A percentile compares a stretch with the other conserved stretches of the same genome.
These are phyloP conservation scores for Probaryconus sp. DNA, from an alignment of 1,140 invertebrate species.

Conservation along the genomic window DNA sequence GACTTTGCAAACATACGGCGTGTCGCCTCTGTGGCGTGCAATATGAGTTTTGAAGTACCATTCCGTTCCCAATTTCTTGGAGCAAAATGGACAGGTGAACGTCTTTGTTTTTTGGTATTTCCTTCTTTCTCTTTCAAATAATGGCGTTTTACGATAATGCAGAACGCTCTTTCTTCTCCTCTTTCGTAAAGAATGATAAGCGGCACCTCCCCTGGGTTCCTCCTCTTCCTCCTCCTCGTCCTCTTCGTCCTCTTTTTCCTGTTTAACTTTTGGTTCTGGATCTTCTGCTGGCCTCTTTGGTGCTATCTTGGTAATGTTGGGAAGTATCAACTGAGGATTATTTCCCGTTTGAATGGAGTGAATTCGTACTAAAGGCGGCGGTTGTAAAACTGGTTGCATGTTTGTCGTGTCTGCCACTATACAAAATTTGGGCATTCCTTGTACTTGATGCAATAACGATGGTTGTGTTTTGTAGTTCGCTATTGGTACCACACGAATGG, in stretches of 20 bases:
- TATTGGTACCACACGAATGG: constrained; percentile 72
- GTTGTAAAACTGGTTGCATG: constrained; percentile 41
- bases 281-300: constrained; percentile 9
- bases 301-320: constrained; percentile 37
- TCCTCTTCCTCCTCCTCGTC: neutral
- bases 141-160: too few relatives aligned
- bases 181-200: too few relatives aligned
- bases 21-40: constrained; percentile 68
- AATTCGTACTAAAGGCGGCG: constrained; percentile 47
- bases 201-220: too few relatives aligned
- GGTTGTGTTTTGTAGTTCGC: constrained; percentile 71
- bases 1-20: constrained; percentile 65
- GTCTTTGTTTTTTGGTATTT: constrained; percentile 57
- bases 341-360: constrained; percentile 36
- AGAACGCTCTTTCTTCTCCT: constrained; percentile 23
- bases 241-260: constrained; percentile 15
- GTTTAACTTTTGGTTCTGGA: neutral
- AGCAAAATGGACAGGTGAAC: constrained; percentile 71
- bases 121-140: constrained; percentile 4
- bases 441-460: constrained; percentile 70
- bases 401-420: constrained; percentile 67
- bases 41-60: constrained; percentile 75
- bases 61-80: constrained; percentile 70
- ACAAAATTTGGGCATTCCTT: constrained; percentile 74
- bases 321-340: constrained; percentile 27